Evolutionary conservation across 2,888 invertebrate species (phyloP), one percentile per base, ranked within the genome.

Genomic region (Chesias legatella): DNA sequence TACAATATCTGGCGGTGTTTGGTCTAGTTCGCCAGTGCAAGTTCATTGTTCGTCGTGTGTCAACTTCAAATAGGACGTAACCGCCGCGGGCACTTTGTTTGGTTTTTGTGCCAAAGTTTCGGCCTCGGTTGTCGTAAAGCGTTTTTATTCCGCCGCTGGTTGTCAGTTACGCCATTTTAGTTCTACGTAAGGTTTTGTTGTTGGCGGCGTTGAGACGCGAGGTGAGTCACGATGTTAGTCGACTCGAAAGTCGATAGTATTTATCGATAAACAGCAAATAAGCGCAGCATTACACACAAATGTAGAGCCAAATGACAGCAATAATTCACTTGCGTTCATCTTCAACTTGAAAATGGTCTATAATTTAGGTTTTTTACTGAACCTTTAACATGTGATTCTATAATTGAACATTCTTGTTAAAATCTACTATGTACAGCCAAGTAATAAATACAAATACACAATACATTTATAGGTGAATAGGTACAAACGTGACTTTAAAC

Each of bases 21-120:
- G 80, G 84, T 86, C 86, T 88, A 86, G 84, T 86, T 85, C 75
- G 79, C 79, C 80, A 73, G 63, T 79, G 76, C 81, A 84, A 81
- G 86, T 86, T 88, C 86, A 86, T 88, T 88, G 86, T 88, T 86
- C 85, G 71, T 58, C 39, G 35, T 44, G 29, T 48, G 31, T 53
- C 30, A 60, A 65, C 56, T 59, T 60, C 52, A 49, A 63, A 67
- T 48, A 58, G 51, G 84, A 58, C 78, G 62, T 78, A 85, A 82
- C 63, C 73, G 82, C 77, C 84, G 62, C 65, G 69, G 71, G 64
- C 73, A 63, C 51, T 60, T 36, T 57, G 53, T 43, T 50, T 43
- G 63, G 68, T 83, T 83, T 82, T 79, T 79, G 67, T 73, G 49
- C 39, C 50, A 43, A 69, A 61, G 60, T 73, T 77, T 71, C 73